Evolutionary conservation across 2,888 invertebrate genomes (phyloP).

Genomic region (Saturnia japonica): DNA sequence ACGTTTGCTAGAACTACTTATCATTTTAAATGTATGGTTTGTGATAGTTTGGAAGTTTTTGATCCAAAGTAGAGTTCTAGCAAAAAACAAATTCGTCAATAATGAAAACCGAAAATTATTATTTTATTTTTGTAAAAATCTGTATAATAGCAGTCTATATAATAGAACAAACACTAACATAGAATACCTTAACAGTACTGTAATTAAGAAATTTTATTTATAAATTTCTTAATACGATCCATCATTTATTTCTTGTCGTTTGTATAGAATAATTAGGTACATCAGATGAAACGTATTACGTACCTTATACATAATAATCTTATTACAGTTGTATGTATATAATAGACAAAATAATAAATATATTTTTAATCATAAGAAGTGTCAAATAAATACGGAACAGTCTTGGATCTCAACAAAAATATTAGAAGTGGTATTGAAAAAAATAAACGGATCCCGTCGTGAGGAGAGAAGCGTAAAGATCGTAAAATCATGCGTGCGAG

Average conservation of each 20-base stretch:
- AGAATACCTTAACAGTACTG: not conserved
- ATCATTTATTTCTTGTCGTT: not conserved
- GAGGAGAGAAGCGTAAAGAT: constrained; percentile 55
- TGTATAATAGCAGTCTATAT: not conserved
- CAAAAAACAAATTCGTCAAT: no score
- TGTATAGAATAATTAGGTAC: no score
- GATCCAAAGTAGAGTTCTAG: no score
- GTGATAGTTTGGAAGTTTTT: no score
- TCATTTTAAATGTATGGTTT: no score
- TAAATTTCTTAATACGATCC: not conserved
- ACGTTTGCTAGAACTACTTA: no score
- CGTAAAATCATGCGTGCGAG: constrained; percentile 77
- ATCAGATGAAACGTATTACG: no score
- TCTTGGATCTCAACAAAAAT: constrained; percentile 66
- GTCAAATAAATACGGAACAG: constrained; percentile 58
- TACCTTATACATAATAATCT: not conserved
- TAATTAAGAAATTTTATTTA: not conserved
- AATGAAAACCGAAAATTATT: no score
- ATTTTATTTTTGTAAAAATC: not conserved
- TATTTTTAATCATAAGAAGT: constrained; percentile 61
- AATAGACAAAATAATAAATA: constrained; percentile 40
- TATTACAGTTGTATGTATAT: constrained; percentile 2
- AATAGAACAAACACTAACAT: not conserved
- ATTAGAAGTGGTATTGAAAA: constrained; percentile 46
- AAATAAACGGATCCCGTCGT: constrained; percentile 61